Evolutionary conservation across 2,888 invertebrate species (phyloP), one percentile per base, ranked within the genome.

Genomic region (Melikaiella ostensackeni): DNA sequence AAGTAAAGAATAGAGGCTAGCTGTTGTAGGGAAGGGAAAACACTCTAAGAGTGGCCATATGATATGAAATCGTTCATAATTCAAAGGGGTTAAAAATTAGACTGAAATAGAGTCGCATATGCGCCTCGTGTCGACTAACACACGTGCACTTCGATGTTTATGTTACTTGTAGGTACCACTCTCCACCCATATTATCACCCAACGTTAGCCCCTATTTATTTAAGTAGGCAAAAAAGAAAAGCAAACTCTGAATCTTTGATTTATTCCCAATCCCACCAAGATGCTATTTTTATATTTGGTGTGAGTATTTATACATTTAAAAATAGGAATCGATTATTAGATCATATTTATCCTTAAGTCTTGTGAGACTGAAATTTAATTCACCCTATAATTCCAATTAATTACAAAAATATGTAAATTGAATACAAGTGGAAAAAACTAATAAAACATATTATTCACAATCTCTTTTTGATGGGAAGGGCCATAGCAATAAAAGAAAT

Each of bases 51-150:
- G 42, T 66, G 19, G 46, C 66, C 27, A 66, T 66, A 66, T 66
- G 46, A 66, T 42, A 66, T 46, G 42, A 66, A 66, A 66, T 66
- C 11, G 30, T 46, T 50, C 46, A 62, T 62, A 27, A 66, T 66
- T 66, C 42, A 21, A 50, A 50, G 50, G 70, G 70, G 70, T 70
- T 42, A n/a, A 50, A 46, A 64, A 50, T 70, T 30, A 70, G 46
- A 46, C 27, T 30, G 1, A 50, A 70, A 50, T 30, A 50, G 27
- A 66, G 27, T 46, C 27, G n/a, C 30, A 46, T 30, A 46, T 70
- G 46, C 3, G 70, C 13, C 24, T 30, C 13, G 30, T 27, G n/a
- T 27, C 21, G 9, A 7, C 33, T 33, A 19, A 62, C 19, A 63
- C 63, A 57, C 57, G 24, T 24, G 24, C 33, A 63, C 63, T 66